Conservation (phyloP, 1,140 invertebrate species). For the silkworm (Bombyx mori) region DNA sequence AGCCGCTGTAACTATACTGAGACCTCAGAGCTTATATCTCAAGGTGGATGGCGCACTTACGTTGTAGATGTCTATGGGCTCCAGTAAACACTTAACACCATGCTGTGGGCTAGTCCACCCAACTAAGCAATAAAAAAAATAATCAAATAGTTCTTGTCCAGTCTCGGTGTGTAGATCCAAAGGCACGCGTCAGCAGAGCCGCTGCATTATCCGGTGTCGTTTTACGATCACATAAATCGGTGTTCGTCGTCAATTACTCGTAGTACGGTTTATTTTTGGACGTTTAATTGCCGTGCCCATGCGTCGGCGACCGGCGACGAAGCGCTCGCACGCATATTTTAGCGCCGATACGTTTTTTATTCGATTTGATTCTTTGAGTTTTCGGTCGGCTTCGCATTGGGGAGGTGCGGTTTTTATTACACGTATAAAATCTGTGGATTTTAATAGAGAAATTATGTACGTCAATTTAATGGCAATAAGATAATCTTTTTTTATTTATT, state of each 20-base stretch:
- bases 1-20: too few species aligned
- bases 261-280: conserved; percentile 43
- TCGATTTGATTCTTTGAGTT: not conserved
- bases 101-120: too few species aligned
- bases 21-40: too few species aligned
- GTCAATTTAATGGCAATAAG: too few species aligned
- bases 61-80: too few species aligned
- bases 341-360: conserved; percentile 4
- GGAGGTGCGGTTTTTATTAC: not conserved
- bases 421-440: not conserved
- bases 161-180: not conserved
- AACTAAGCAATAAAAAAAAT: too few species aligned
- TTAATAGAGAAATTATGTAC: too few species aligned
- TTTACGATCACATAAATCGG: conserved; percentile 33
- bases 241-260: conserved; percentile 36
- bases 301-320: conserved; percentile 23
- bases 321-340: conserved; percentile 15
- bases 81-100: too few species aligned
- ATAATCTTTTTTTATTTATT: too few species aligned
- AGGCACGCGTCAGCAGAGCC: not conserved
- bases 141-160: too few species aligned
- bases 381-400: too few species aligned
- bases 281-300: conserved; percentile 47
- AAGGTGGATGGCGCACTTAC: too few species aligned
- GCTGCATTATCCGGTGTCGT: conserved; percentile 1